Conservation (phyloP, 1,140 invertebrate genomes). For the Panagrolaimus sp. region DNA sequence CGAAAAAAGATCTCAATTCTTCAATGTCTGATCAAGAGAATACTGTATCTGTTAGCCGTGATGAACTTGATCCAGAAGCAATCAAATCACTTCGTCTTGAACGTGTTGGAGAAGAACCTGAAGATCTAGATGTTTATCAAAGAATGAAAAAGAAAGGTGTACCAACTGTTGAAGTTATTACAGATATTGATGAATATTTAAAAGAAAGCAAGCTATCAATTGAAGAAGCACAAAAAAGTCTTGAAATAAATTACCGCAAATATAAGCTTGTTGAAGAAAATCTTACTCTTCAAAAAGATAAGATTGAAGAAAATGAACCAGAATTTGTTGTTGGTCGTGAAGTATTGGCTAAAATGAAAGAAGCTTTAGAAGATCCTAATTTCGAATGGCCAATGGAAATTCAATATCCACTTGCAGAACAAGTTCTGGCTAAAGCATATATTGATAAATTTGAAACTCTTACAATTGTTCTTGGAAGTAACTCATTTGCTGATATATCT, state of each 20-base stretch:
- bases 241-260: constrained; percentile 86
- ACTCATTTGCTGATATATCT: constrained; percentile 17
- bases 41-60: not conserved
- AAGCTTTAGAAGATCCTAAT: constrained; percentile 16
- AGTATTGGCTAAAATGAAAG: constrained; percentile 26
- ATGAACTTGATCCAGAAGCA: constrained; percentile 16
- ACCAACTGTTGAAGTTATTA: constrained; percentile 58
- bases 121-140: constrained; percentile 25
- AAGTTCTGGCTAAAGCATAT: constrained; percentile 8
- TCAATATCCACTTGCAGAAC: constrained; percentile 21
- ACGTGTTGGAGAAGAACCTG: not conserved
- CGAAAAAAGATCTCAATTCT: not conserved
- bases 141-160: constrained; percentile 33
- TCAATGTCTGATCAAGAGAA: constrained; percentile 8
- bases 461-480: constrained; percentile 16
- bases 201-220: constrained; percentile 70
- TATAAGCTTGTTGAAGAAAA: constrained; percentile 95
- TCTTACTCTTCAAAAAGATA: constrained; percentile 71
- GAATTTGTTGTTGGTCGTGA: constrained; percentile 68
- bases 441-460: constrained; percentile 19
- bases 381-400: constrained; percentile 12
- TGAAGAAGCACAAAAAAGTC: constrained; percentile 73
- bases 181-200: constrained; percentile 92
- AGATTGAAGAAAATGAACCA: constrained; percentile 71
- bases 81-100: not conserved